A percentile compares a stretch with the other conserved stretches of the same genome.
Evolutionary conservation across 2,888 invertebrate genomes (phyloP).

Genomic region (Nipponacmea schrenckii): DNA sequence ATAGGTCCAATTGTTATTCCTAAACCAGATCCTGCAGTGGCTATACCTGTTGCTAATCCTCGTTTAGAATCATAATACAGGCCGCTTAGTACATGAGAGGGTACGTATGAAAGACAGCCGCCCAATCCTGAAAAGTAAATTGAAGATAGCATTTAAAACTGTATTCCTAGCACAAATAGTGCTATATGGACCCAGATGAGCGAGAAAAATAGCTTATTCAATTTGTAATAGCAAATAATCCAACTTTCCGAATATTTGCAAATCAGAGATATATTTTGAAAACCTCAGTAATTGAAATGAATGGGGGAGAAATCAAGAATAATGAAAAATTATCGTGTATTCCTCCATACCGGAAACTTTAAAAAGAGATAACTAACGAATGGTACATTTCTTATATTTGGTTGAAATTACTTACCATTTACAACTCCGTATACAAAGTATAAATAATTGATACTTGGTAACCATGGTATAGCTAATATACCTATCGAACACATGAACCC

Average conservation of each 20-base stretch:
- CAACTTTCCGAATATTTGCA: too few species aligned
- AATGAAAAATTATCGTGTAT: too few species aligned
- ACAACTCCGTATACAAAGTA: constrained; percentile 45
- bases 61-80: constrained; percentile 49
- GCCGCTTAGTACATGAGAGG: constrained; percentile 52
- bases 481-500: constrained; percentile 38
- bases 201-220: not conserved
- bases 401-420: constrained; percentile 35
- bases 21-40: constrained; percentile 48
- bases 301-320: too few species aligned
- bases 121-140: constrained; percentile 46
- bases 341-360: too few species aligned
- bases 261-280: too few species aligned
- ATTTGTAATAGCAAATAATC: not conserved
- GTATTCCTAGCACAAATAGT: not conserved
- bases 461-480: constrained; percentile 39
- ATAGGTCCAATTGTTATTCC: constrained; percentile 49
- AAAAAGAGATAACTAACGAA: too few species aligned
- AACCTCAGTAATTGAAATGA: too few species aligned
- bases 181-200: not conserved
- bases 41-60: constrained; percentile 53
- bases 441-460: constrained; percentile 37
- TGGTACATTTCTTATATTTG: too few species aligned
- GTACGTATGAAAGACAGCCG: constrained; percentile 48
- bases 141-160: not conserved